Conservation (phyloP, 1,140 invertebrate species). For the Liolophura sinensis region DNA sequence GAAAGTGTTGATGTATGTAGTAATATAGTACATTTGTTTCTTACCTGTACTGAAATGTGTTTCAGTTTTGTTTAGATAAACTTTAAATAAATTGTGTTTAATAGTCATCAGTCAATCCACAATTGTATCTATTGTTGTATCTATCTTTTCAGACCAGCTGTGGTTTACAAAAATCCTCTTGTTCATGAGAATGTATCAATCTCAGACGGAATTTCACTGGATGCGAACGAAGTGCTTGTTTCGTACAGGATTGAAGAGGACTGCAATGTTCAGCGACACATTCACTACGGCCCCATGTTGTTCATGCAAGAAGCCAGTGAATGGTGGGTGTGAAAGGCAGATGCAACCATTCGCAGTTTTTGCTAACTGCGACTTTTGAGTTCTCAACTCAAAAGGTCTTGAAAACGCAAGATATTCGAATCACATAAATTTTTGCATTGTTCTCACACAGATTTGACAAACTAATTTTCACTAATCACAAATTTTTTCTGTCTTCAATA, state of each 20-base stretch:
- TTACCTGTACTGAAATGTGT: background rate
- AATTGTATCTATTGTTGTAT: background rate
- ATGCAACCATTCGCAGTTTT: background rate
- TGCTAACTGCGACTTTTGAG: no score
- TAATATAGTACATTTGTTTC: no score
- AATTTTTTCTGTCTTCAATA: no score
- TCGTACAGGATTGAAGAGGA: conserved; percentile 36
- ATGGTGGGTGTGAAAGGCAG: conserved; percentile 36
- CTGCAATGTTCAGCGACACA: conserved; percentile 38
- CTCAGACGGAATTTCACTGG: conserved; percentile 37
- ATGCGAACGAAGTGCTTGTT: conserved; percentile 53
- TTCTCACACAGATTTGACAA: no score
- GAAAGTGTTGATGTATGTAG: background rate
- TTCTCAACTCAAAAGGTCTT: no score
- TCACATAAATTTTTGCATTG: no score
- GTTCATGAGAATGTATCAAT: conserved; percentile 28
- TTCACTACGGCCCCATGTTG: conserved; percentile 49
- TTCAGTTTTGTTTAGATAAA: background rate
- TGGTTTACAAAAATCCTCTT: conserved; percentile 39
- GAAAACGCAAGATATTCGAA: no score
- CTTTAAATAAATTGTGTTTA: background rate
- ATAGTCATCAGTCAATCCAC: background rate
- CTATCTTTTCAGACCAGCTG: conserved; percentile 40
- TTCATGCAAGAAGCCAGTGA: conserved; percentile 50
- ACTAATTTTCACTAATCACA: no score